phyloP scores from a whole-genome alignment of 2,888 invertebrate genomes.

The Dynastes maya region DNA sequence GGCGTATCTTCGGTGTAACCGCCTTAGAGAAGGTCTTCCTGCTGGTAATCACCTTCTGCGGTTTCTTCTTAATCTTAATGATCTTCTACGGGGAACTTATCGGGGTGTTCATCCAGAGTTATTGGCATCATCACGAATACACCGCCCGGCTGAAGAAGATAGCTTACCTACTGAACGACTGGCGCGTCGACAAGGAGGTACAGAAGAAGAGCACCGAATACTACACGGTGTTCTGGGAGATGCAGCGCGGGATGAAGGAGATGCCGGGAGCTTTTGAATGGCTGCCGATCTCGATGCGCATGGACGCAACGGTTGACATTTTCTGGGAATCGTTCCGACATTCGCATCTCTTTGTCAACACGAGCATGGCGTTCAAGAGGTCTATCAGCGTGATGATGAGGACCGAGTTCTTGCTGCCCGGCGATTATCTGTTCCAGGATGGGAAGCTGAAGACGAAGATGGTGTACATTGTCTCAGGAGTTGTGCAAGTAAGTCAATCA shows the following conservation, averaged over 20 bases:
- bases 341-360: constrained; percentile 71
- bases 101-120: constrained; percentile 47
- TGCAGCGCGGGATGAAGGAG: constrained; percentile 71
- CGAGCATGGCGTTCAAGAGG: constrained; percentile 73
- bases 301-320: constrained; percentile 72
- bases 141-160: constrained; percentile 51
- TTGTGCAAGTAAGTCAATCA: constrained; percentile 67
- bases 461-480: constrained; percentile 73
- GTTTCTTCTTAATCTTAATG: constrained; percentile 52
- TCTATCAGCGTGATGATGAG: constrained; percentile 72
- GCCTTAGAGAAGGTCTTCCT: constrained; percentile 48
- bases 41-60: constrained; percentile 43
- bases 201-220: constrained; percentile 61
- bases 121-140: constrained; percentile 51
- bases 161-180: constrained; percentile 49
- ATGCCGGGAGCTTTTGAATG: constrained; percentile 70
- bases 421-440: constrained; percentile 71
- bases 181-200: constrained; percentile 50
- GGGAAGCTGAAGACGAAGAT: constrained; percentile 72
- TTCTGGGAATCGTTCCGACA: constrained; percentile 73
- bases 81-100: constrained; percentile 54
- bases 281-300: constrained; percentile 72
- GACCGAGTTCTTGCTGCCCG: constrained; percentile 73
- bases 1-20: constrained; percentile 21
- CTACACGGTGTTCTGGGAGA: constrained; percentile 73